Percentiles rank a stretch among this genome's conserved stretches.
Conservation (phyloP, 2,113 vertebrate species). For the Thamnophis sirtalis region DNA sequence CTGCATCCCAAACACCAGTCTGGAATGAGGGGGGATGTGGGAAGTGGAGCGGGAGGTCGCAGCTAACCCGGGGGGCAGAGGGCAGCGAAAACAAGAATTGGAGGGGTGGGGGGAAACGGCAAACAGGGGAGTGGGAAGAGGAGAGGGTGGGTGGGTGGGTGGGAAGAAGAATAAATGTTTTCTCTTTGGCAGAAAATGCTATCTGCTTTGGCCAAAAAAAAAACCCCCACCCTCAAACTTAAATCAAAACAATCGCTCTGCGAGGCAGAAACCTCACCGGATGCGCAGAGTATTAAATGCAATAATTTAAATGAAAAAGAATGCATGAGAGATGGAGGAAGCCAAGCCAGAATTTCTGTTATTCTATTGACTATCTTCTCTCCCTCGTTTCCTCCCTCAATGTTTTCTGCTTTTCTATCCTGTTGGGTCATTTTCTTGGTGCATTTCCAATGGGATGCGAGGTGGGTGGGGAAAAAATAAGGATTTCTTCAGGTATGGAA, state of each 20-base stretch:
- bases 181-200: neutral
- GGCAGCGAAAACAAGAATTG: slow-evolving; percentile 28
- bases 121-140: accelerated
- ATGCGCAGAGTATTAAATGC: neutral
- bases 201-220: slow-evolving; percentile 39
- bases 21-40: accelerated
- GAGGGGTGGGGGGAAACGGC: neutral
- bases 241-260: slow-evolving; percentile 45
- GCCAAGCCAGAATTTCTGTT: slow-evolving; percentile 7
- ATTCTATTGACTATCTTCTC: slow-evolving; percentile 23
- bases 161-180: slow-evolving; percentile 26
- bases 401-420: slow-evolving; percentile 1
- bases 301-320: slow-evolving; percentile 24
- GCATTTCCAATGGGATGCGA: neutral
- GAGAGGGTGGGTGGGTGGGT: neutral
- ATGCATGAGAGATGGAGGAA: neutral
- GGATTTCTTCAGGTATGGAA: neutral
- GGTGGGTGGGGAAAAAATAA: neutral
- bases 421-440: slow-evolving; percentile 14
- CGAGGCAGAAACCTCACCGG: slow-evolving; percentile 5
- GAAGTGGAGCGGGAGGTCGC: neutral
- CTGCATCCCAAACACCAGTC: accelerated
- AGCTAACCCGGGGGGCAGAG: slow-evolving; percentile 33
- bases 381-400: neutral
- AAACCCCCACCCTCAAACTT: neutral